phyloP scores from a whole-genome alignment of 2,888 invertebrate genomes.

The Leucoma salicis region DNA sequence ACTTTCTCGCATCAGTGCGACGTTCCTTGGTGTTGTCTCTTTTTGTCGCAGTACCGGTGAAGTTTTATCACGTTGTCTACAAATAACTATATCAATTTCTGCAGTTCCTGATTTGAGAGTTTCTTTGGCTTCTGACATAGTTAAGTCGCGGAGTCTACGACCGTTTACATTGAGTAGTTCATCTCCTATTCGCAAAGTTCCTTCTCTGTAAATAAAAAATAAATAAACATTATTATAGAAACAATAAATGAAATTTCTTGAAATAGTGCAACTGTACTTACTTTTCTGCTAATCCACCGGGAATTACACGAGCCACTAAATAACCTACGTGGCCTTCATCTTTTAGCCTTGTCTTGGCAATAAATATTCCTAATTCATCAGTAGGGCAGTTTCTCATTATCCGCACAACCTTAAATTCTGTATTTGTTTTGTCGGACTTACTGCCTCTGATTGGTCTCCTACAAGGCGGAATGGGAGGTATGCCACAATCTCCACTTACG shows the following conservation, averaged over 20 bases:
- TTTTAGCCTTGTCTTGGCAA: slow-evolving; percentile 84
- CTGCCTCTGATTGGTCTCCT: slow-evolving; percentile 56
- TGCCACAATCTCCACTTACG: slow-evolving; percentile 64
- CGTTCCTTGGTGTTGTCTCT: slow-evolving; percentile 46
- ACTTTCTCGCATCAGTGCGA: slow-evolving; percentile 83
- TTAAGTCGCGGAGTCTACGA: slow-evolving; percentile 84
- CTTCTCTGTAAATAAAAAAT: slow-evolving; percentile 75
- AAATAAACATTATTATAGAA: slow-evolving; percentile 3
- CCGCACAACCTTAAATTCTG: slow-evolving; percentile 78
- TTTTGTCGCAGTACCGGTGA: slow-evolving; percentile 44
- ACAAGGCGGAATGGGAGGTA: slow-evolving; percentile 77
- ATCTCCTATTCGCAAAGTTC: slow-evolving; percentile 85
- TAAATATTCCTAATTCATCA: slow-evolving; percentile 87
- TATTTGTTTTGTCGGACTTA: slow-evolving; percentile 53
- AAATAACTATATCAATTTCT: slow-evolving; percentile 86
- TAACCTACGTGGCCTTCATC: slow-evolving; percentile 85
- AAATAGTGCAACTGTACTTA: slow-evolving; percentile 64
- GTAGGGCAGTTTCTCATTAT: slow-evolving; percentile 79
- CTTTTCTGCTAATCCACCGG: slow-evolving; percentile 86
- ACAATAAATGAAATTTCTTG: not conserved
- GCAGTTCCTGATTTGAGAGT: slow-evolving; percentile 83
- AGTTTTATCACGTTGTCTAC: slow-evolving; percentile 70
- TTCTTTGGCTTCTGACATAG: slow-evolving; percentile 85
- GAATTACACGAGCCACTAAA: slow-evolving; percentile 87
- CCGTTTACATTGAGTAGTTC: slow-evolving; percentile 89